Conservation (phyloP, 2,113 vertebrate genomes). For the Hydrolagus affinis region DNA sequence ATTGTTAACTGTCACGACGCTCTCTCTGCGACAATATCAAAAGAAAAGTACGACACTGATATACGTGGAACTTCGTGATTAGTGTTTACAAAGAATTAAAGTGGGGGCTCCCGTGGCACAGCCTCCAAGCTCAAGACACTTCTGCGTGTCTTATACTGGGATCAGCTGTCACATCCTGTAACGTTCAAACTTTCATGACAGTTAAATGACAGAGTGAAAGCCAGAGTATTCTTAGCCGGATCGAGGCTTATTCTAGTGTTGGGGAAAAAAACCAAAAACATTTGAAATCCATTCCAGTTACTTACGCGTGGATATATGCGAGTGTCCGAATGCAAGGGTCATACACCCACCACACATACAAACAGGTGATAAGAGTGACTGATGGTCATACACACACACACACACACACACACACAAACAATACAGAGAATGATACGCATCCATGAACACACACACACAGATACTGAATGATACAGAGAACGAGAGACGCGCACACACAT, state of each 20-base stretch:
- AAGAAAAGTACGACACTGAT: constrained; percentile 17
- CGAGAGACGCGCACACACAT: no score
- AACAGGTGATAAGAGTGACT: no score
- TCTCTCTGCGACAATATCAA: background rate
- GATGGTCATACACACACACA: background rate
- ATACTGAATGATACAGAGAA: background rate
- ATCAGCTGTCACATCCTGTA: constrained; percentile 17
- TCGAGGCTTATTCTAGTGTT: background rate
- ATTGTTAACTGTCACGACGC: constrained; percentile 21
- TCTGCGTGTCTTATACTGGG: constrained; percentile 12
- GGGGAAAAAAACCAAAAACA: background rate
- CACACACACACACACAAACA: background rate
- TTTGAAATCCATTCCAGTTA: constrained; percentile 23
- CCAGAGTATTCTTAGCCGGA: background rate
- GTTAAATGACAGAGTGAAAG: constrained; percentile 1
- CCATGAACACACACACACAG: background rate
- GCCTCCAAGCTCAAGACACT: background rate
- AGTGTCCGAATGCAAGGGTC: constrained; percentile 6
- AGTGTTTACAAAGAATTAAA: constrained; percentile 24
- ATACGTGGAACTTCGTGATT: constrained; percentile 27
- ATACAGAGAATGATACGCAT: background rate
- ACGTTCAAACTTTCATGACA: background rate
- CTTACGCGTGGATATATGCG: background rate
- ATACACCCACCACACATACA: background rate
- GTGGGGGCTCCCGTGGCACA: background rate